Evolutionary conservation across 1,140 invertebrate genomes (phyloP).

Genomic region (Macrostomum lignano): DNA sequence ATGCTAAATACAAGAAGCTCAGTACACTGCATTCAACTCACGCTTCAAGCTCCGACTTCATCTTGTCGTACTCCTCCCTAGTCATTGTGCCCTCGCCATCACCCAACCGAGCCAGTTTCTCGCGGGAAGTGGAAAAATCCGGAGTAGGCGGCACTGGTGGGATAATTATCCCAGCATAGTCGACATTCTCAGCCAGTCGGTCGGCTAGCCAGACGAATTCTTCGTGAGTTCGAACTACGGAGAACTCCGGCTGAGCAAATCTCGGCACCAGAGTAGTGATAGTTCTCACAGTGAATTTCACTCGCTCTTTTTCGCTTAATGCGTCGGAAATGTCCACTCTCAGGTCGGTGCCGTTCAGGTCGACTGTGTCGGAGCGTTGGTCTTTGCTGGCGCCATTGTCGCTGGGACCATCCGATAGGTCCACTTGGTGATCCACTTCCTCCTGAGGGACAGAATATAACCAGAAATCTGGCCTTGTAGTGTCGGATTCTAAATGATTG

Average conservation of each 20-base stretch:
- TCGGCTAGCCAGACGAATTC: constrained; percentile 98
- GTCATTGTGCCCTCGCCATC: constrained; percentile 96
- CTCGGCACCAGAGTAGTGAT: too few relatives aligned
- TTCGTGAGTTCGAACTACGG: constrained; percentile 85
- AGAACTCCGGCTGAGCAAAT: constrained; percentile 69
- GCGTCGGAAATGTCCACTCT: constrained; percentile 99
- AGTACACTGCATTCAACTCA: constrained; percentile 33
- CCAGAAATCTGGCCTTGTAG: too few relatives aligned
- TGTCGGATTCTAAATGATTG: too few relatives aligned
- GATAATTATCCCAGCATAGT: constrained; percentile 94
- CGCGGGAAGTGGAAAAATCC: constrained; percentile 88
- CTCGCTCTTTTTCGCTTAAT: constrained; percentile 89
- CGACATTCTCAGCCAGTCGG: constrained; percentile 78
- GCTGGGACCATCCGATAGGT: too few relatives aligned
- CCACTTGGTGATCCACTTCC: too few relatives aligned
- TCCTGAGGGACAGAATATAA: too few relatives aligned
- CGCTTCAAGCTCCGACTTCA: constrained; percentile 97
- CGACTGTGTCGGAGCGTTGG: too few relatives aligned
- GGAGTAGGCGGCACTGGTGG: constrained; percentile 83
- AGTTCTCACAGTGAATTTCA: constrained; percentile 97
- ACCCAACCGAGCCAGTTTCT: constrained; percentile 80
- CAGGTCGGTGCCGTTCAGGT: too few relatives aligned
- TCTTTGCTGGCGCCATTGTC: too few relatives aligned
- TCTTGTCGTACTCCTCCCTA: constrained; percentile 88
- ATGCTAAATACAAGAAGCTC: too few relatives aligned